These are phyloP conservation scores for Aspidiotus rigidus DNA, from an alignment of 2,888 invertebrate genomes.

Conservation along the genomic window DNA sequence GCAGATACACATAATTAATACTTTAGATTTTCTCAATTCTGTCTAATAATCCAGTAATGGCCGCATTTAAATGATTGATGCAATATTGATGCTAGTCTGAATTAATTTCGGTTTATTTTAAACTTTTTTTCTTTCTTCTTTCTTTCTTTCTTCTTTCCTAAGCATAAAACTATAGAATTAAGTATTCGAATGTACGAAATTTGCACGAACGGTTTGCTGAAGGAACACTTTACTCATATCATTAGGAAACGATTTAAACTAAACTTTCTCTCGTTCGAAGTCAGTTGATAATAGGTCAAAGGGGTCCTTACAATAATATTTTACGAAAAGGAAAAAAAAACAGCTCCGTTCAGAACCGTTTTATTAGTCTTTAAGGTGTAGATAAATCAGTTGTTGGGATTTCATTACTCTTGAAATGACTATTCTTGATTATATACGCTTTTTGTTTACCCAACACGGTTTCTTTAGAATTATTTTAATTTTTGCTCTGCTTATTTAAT, in stretches of 20 bases:
- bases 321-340: too few relatives aligned
- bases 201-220: too few relatives aligned
- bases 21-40: neutral
- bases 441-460: too few relatives aligned
- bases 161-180: neutral
- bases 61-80: constrained; percentile 12
- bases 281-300: neutral
- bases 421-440: too few relatives aligned
- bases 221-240: neutral
- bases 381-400: too few relatives aligned
- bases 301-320: neutral
- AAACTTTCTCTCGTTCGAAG: neutral
- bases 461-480: too few relatives aligned
- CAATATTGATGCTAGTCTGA: constrained; percentile 31
- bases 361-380: too few relatives aligned
- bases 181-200: too few relatives aligned
- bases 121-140: neutral
- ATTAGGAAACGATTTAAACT: constrained; percentile 5
- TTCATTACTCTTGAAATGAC: too few relatives aligned
- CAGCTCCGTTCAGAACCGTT: too few relatives aligned
- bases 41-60: constrained; percentile 4
- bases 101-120: constrained; percentile 6
- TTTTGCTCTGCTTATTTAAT: too few relatives aligned
- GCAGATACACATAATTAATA: too few relatives aligned
- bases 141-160: neutral